Percentiles rank a stretch among this genome's conserved stretches.
These are phyloP conservation scores for Patella depressa DNA, from an alignment of 2,888 invertebrate species.

Conservation along the genomic window DNA sequence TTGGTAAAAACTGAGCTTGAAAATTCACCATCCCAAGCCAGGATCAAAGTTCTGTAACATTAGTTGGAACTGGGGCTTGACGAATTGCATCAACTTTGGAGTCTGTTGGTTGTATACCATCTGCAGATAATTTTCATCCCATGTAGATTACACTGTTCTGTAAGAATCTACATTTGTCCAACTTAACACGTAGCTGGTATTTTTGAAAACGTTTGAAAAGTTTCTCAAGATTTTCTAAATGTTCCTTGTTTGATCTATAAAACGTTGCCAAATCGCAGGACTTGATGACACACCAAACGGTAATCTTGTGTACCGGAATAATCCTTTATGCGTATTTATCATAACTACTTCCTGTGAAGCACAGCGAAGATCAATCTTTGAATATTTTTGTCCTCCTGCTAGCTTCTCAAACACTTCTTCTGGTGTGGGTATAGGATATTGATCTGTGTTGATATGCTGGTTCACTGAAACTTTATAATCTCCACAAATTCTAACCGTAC, in stretches of 20 bases:
- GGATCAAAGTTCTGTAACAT: slow-evolving; percentile 25
- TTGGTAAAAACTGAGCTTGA: slow-evolving; percentile 26
- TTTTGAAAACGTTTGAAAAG: slow-evolving; percentile 20
- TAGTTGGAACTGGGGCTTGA: slow-evolving; percentile 20
- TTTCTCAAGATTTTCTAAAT: slow-evolving; percentile 16
- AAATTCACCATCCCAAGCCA: slow-evolving; percentile 35
- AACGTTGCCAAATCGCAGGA: slow-evolving; percentile 38
- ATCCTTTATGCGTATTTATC: slow-evolving; percentile 11
- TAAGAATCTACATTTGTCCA: slow-evolving; percentile 16
- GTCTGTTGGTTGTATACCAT: slow-evolving; percentile 24
- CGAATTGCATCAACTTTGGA: slow-evolving; percentile 33
- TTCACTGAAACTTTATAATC: slow-evolving; percentile 40
- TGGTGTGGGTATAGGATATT: slow-evolving; percentile 45
- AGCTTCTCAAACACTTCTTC: slow-evolving; percentile 44
- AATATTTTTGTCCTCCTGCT: slow-evolving; percentile 14
- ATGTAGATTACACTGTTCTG: slow-evolving; percentile 21
- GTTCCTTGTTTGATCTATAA: slow-evolving; percentile 52
- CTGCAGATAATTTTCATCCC: slow-evolving; percentile 12
- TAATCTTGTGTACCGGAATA: slow-evolving; percentile 29
- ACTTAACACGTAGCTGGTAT: slow-evolving; percentile 14
- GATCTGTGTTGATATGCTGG: slow-evolving; percentile 15
- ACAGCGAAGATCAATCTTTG: slow-evolving; percentile 28
- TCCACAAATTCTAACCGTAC: slow-evolving; percentile 33
- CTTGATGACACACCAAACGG: slow-evolving; percentile 54
- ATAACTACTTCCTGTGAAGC: slow-evolving; percentile 16